Percentiles rank a stretch among this genome's conserved stretches.
phyloP scores from a whole-genome alignment of 2,113 vertebrate species.

The Asarcornis scutulata region DNA sequence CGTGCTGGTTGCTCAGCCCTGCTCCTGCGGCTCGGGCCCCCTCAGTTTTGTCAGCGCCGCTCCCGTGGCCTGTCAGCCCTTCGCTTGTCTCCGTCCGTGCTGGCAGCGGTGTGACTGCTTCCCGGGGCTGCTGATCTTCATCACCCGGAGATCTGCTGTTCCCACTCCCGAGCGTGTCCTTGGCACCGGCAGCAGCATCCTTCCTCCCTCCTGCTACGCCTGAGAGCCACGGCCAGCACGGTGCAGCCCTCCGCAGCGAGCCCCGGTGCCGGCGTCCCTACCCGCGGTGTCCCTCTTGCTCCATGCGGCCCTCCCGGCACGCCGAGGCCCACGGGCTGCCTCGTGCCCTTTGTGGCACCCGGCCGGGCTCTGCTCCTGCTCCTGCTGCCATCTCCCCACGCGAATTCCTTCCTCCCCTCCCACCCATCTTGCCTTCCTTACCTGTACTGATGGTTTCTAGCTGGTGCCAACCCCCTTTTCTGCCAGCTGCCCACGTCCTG shows the following conservation, averaged over 20 bases:
- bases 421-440: background rate
- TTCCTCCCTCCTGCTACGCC: conserved; percentile 29
- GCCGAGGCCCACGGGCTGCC: background rate
- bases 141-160: background rate
- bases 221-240: background rate
- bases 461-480: background rate
- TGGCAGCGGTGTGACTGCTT: background rate
- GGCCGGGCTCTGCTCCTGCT: fast-evolving
- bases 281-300: background rate
- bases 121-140: background rate
- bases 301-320: background rate
- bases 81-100: background rate
- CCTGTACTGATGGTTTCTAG: background rate
- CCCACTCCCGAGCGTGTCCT: background rate
- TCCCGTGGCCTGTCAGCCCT: background rate
- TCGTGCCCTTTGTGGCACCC: fast-evolving
- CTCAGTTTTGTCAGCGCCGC: background rate
- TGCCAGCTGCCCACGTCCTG: background rate
- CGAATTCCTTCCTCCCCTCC: background rate
- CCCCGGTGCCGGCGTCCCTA: background rate
- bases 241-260: background rate
- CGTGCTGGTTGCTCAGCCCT: fast-evolving
- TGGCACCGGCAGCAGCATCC: background rate
- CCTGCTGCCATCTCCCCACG: background rate
- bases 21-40: fast-evolving